Evolutionary conservation across 2,888 invertebrate genomes (phyloP), one percentile per base, ranked within the genome.

Genomic region (Cheilosia urbana): DNA sequence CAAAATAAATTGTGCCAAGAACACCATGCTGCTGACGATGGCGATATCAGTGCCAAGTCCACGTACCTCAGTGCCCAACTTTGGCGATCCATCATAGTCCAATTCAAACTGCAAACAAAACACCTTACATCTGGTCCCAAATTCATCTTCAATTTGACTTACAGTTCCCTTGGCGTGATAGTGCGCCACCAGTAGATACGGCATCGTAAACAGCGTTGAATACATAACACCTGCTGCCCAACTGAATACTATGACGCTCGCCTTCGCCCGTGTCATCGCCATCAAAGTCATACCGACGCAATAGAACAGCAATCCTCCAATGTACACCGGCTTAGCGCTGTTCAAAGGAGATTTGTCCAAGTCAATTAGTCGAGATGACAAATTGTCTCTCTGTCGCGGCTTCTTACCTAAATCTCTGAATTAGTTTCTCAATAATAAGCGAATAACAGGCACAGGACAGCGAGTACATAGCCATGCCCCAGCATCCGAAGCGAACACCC

Each of bases 151-250:
- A 7, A 47, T 30, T 24, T 0, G 72, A 89, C 94, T 94, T 93
- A 98, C 98, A 93, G 95, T 95, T 89, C 97, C 96, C 80, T 95
- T 95, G n/a, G 97, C 96, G 91, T 99, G 98, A 91, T 98, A 99
- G 91, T 97, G 97, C 5, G 99, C 98, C 34, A 99, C 95, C 69
- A 99, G 93, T 42, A 98, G 93, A 90, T 98, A 99, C 1, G 98
- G 98, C 97, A 99, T 97, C 11, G 98, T 99, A 92, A 99, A 99
- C 30, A 99, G 94, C 0, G 98, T 98, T 15, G 98, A 98, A 92
- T 99, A 99, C 98, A 98, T 98, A 58, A 99, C 96, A 2, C 99
- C 98, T 1, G 98, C 98, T 0, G 97, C 96, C 95, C 98, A 97
- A 88, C 98, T 98, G 91, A 98, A 97, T 49, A 98, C 90, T 51